A percentile compares a stretch with the other conserved stretches of the same genome.
phyloP scores from a whole-genome alignment of 2,797 vertebrate species.

The Anolis apletophallus region DNA sequence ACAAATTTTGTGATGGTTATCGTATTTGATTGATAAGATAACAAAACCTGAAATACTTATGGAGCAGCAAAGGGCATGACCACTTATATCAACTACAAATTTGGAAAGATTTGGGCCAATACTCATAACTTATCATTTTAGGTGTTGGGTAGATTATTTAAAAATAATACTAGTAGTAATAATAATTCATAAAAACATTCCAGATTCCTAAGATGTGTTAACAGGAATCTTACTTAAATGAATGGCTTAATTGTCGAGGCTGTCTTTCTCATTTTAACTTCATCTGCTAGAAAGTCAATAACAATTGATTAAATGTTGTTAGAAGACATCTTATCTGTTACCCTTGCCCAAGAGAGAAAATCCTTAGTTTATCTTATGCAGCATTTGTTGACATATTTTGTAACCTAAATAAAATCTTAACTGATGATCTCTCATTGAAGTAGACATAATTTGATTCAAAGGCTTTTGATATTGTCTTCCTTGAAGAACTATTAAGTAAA shows the following conservation, averaged over 20 bases:
- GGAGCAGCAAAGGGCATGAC: background rate
- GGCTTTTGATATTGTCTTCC: conserved; percentile 36
- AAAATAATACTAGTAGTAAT: conserved; percentile 19
- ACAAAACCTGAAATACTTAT: conserved; percentile 38
- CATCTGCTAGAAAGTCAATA: conserved; percentile 52
- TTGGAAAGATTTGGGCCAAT: conserved; percentile 43
- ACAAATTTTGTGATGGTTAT: background rate
- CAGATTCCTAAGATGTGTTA: conserved; percentile 16
- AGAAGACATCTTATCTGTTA: conserved; percentile 41
- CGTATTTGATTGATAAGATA: background rate
- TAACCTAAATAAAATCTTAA: conserved; percentile 45
- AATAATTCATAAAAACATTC: conserved; percentile 29
- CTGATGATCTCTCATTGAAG: conserved; percentile 55
- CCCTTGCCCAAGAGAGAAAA: conserved; percentile 39
- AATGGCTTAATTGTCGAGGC: conserved; percentile 38
- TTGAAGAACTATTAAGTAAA: conserved; percentile 35
- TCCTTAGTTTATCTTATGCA: conserved; percentile 35
- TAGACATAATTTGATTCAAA: conserved; percentile 48
- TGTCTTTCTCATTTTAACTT: conserved; percentile 54
- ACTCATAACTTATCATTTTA: conserved; percentile 35
- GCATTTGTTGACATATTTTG: conserved; percentile 46
- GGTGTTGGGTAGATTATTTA: conserved; percentile 47
- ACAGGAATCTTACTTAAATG: conserved; percentile 5
- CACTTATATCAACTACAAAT: conserved; percentile 48
- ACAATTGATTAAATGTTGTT: conserved; percentile 52